Base-by-base conservation (phyloP, 2,797 vertebrate species). In the Poecile montanus region DNA sequence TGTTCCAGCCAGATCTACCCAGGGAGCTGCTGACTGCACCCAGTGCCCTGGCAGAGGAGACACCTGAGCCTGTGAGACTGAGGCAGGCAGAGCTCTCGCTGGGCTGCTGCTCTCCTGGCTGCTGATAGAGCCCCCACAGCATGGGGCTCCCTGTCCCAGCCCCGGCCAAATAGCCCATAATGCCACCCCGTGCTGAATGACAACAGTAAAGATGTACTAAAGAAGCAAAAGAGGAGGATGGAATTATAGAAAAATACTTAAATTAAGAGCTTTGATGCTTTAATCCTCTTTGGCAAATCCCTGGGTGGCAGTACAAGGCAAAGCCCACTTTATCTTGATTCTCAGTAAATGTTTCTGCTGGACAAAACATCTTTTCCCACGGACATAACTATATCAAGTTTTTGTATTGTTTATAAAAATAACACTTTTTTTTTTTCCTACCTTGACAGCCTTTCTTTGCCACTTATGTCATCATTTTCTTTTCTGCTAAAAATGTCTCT, bases 281-380 rank as follows among this genome's bases (percentile, higher is more conserved):
- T 90, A 95, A 91, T 89, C 70, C 76, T 68, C 88, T 91, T 95
- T 91, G 53, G 66, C 60, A 60, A 45, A 34, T 65, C 79, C 85
- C 79, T 54, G 60, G 79, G 77, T 60, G 86, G 79, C 65, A 40
- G 61, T 7, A 53, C 14, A 78, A 88, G 73, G 82, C 70, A 91
- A 85, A 83, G 22, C 7, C 21, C 26, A 57, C 66, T 80, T 87
- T 91, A 45, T 60, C 75, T 53, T 47, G 56, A 30, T 18, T 53
- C 70, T 82, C 56, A 65, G 47, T 29, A 45, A 92, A 89, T 56
- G 30, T 66, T 93, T 73, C 82, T 84, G 76, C 56, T 62, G 79
- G 76, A 70, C 79, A 89, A 81, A 88, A 73, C 9, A 27, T n/a
- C 45, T 68, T 90, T 86, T 77, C 45, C 54, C 0, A 2, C 34